Percentiles rank a stretch among this genome's conserved stretches.
Evolutionary conservation across 1,140 invertebrate genomes (phyloP).

Genomic region (Drosophila malerkotliana): DNA sequence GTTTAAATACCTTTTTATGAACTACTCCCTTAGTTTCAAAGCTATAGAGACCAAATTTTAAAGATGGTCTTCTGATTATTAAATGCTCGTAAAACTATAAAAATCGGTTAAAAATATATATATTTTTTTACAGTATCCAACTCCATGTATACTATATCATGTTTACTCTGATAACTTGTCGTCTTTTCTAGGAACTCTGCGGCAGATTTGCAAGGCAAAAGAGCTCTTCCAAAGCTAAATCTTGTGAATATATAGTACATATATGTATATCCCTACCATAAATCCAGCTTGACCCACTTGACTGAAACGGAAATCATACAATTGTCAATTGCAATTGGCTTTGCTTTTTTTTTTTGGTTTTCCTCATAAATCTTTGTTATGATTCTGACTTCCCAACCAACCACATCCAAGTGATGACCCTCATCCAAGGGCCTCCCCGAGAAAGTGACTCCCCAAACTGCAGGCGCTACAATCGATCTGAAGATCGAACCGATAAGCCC

Average conservation of each 20-base stretch:
- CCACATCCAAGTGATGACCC: constrained; percentile 22
- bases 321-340: constrained; percentile 67
- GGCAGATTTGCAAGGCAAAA: constrained; percentile 28
- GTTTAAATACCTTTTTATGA: too few relatives aligned
- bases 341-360: constrained; percentile 14
- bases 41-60: too few relatives aligned
- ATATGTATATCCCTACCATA: neutral
- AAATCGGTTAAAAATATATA: neutral
- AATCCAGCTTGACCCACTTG: constrained; percentile 15
- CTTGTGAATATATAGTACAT: neutral
- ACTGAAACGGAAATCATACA: constrained; percentile 71
- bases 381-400: neutral
- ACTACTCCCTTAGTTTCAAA: too few relatives aligned
- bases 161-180: constrained; percentile 23
- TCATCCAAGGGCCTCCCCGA: constrained; percentile 6
- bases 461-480: constrained; percentile 42
- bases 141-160: neutral
- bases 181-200: constrained; percentile 14
- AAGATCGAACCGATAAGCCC: constrained; percentile 30
- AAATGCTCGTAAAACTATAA: too few relatives aligned
- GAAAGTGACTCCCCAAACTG: constrained; percentile 51
- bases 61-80: too few relatives aligned
- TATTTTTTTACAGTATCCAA: neutral
- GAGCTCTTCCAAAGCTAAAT: neutral
- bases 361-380: constrained; percentile 74